Conservation (phyloP, 2,797 vertebrate genomes). For the Stomatorhinus walkeri region DNA sequence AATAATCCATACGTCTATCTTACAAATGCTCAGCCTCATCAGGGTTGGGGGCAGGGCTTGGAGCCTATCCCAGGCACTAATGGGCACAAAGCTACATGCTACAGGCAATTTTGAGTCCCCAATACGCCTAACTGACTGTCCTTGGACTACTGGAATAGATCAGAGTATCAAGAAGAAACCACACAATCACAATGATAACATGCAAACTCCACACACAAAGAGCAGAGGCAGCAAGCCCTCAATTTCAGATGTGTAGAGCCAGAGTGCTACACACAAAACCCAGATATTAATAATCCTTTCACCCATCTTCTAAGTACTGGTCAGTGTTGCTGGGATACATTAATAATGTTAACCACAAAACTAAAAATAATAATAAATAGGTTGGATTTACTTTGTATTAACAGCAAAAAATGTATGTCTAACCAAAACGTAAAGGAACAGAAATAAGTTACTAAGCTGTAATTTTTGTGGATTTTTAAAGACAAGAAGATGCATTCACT, state of each 20-base stretch:
- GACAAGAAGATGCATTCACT: not conserved
- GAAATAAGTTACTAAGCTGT: not conserved
- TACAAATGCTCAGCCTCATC: not conserved
- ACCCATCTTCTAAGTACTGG: not conserved
- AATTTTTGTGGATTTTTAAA: not conserved
- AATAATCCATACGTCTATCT: not conserved
- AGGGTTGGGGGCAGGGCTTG: not conserved
- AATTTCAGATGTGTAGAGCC: not conserved
- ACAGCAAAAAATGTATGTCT: not conserved
- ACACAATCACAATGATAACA: not conserved
- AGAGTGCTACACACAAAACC: no score
- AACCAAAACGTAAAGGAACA: not conserved
- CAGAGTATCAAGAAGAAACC: not conserved
- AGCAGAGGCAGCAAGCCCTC: no score
- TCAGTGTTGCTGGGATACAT: not conserved
- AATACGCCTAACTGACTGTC: not conserved
- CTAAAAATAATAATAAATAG: not conserved
- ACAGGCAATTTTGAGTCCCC: not conserved
- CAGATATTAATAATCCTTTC: not conserved
- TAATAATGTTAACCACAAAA: not conserved
- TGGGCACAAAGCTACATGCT: not conserved
- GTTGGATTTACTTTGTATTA: not conserved
- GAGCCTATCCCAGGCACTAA: not conserved
- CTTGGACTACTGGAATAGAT: not conserved
- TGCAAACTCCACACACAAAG: not conserved